phyloP scores from a whole-genome alignment of 1,140 invertebrate species.

The Trachelipus rathkii region DNA sequence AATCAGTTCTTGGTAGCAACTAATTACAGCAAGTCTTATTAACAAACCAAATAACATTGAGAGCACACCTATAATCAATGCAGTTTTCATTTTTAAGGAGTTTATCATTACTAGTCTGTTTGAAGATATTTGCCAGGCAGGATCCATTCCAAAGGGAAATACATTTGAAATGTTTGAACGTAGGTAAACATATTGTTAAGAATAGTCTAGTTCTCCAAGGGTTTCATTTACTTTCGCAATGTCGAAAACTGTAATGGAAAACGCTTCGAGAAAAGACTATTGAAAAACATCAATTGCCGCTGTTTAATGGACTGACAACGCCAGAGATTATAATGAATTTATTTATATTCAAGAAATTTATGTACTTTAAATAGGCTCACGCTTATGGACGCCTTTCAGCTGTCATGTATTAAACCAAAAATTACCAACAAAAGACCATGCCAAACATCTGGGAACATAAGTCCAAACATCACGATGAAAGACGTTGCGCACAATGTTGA shows the following conservation, averaged over 20 bases:
- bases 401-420: background rate
- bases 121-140: background rate
- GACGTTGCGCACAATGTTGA: background rate
- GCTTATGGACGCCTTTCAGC: no score
- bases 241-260: background rate
- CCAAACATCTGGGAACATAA: background rate
- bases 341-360: no score
- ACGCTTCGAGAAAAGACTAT: background rate
- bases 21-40: background rate
- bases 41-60: background rate
- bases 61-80: background rate
- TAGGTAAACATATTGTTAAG: background rate
- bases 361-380: no score
- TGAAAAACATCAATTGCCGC: background rate
- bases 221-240: background rate
- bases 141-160: background rate
- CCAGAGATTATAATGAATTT: no score
- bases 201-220: background rate
- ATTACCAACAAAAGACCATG: background rate
- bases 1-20: background rate
- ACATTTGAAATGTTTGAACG: background rate
- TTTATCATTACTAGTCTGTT: background rate
- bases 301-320: no score
- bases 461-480: background rate
- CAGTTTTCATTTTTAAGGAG: background rate